Conservation (phyloP, 2,888 invertebrate genomes). For the Apodemia hepburni region DNA sequence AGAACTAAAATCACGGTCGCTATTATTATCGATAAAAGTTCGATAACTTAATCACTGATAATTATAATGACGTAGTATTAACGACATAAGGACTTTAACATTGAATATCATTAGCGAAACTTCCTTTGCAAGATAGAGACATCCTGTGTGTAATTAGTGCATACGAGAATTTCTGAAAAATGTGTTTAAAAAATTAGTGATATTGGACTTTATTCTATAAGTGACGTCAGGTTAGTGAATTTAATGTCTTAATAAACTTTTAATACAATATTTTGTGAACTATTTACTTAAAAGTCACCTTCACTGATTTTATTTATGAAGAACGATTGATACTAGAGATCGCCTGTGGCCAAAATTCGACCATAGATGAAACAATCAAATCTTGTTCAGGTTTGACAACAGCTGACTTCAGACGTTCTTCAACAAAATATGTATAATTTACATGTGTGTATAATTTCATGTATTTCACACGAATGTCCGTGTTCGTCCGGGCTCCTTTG, state of each 20-base stretch:
- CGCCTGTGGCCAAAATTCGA: too few species aligned
- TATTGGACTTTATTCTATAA: constrained; percentile 12
- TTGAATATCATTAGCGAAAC: constrained; percentile 28
- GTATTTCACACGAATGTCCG: too few species aligned
- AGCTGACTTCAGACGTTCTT: too few species aligned
- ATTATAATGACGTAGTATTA: constrained; percentile 34
- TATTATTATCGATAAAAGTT: constrained; percentile 33
- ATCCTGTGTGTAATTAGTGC: constrained; percentile 25
- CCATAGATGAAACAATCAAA: too few species aligned
- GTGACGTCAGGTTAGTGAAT: constrained; percentile 8
- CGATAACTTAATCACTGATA: constrained; percentile 35
- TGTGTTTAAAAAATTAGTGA: constrained; percentile 15
- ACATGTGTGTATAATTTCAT: too few species aligned
- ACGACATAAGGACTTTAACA: constrained; percentile 32
- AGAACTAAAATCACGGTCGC: constrained; percentile 39
- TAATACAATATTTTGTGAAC: not conserved
- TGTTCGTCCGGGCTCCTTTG: too few species aligned
- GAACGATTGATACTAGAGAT: too few species aligned
- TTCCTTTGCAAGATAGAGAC: constrained; percentile 28
- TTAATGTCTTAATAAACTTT: not conserved
- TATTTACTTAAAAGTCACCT: too few species aligned
- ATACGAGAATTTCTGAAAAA: constrained; percentile 17
- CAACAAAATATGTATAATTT: too few species aligned
- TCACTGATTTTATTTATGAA: too few species aligned
- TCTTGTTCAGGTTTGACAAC: too few species aligned